Percentiles rank a stretch among this genome's conserved stretches.
Conservation (phyloP, 2,888 invertebrate genomes). For the Enchytraeus crypticus region DNA sequence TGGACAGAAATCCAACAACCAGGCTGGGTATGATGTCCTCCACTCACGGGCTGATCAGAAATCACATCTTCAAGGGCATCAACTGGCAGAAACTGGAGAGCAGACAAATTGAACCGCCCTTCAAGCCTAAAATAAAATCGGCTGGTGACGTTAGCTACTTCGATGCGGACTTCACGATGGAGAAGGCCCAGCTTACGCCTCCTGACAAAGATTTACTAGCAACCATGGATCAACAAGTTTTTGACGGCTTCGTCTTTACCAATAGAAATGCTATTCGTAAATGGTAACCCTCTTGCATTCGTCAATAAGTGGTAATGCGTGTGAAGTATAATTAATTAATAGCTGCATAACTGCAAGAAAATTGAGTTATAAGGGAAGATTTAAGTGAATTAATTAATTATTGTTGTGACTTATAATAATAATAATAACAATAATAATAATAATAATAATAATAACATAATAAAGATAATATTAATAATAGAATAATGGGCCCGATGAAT, state of each 20-base stretch:
- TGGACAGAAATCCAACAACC: conserved; percentile 83
- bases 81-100: conserved; percentile 83
- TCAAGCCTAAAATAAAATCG: conserved; percentile 83
- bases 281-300: no score
- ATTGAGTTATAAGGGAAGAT: no score
- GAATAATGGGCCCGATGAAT: no score
- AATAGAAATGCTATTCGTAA: conserved; percentile 19
- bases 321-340: no score
- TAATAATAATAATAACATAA: no score
- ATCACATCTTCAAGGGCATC: conserved; percentile 83
- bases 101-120: conserved; percentile 80
- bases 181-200: conserved; percentile 81
- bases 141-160: conserved; percentile 81
- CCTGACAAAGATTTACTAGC: conserved; percentile 83
- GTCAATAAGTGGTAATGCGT: no score
- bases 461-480: no score
- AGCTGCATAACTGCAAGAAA: no score
- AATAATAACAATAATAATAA: no score
- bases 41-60: conserved; percentile 76
- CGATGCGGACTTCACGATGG: conserved; percentile 89
- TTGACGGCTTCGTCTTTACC: conserved; percentile 70
- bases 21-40: conserved; percentile 79
- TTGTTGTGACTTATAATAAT: no score
- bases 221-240: conserved; percentile 93
- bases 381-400: no score